Conservation (phyloP, 2,113 vertebrate species). For the Tachycineta bicolor region DNA sequence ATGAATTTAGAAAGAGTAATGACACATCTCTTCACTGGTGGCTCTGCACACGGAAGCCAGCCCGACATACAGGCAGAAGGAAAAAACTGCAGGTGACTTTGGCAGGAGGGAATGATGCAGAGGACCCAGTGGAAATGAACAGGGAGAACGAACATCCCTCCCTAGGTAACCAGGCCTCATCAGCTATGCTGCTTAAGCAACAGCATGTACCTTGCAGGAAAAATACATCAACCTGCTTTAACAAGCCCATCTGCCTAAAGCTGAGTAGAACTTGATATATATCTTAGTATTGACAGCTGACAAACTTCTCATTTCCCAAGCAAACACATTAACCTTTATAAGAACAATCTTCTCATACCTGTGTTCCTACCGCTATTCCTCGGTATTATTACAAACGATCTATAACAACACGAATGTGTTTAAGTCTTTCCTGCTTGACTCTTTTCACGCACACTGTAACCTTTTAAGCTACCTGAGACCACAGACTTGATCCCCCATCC, state of each 20-base stretch:
- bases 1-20: background rate
- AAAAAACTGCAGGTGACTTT: background rate
- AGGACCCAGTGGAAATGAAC: background rate
- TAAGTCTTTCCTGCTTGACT: background rate
- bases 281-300: background rate
- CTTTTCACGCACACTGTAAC: background rate
- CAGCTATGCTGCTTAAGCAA: background rate
- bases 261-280: background rate
- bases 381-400: background rate
- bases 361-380: background rate
- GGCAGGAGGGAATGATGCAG: background rate
- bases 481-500: rapidly evolving
- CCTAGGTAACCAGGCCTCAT: background rate
- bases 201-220: background rate
- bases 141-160: background rate
- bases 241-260: background rate
- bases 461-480: background rate
- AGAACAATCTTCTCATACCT: background rate
- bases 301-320: background rate
- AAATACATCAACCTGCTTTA: background rate
- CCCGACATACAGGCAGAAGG: rapidly evolving
- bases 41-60: background rate
- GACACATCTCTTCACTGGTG: background rate
- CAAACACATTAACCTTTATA: background rate
- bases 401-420: background rate